Conservation (phyloP, 2,113 vertebrate genomes). For the Mesembrinibis cayennensis region DNA sequence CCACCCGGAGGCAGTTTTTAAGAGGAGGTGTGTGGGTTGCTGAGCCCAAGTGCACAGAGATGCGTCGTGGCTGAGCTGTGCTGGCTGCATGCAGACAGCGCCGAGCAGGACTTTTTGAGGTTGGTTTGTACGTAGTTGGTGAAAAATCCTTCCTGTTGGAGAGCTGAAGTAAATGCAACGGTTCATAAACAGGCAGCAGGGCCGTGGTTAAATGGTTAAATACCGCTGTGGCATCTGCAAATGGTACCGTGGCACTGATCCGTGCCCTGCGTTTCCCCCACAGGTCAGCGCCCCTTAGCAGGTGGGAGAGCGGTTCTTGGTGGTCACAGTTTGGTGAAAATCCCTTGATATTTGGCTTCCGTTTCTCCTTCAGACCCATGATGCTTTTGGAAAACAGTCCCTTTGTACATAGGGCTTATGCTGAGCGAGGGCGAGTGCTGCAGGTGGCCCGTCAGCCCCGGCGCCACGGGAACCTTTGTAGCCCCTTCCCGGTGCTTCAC, state of each 20-base stretch:
- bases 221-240: background rate
- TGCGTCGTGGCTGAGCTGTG: background rate
- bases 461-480: background rate
- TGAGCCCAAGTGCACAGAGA: background rate
- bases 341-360: background rate
- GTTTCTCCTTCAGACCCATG: background rate
- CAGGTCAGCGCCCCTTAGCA: background rate
- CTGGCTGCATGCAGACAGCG: background rate
- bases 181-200: background rate
- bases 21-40: background rate
- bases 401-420: rapidly evolving
- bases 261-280: background rate
- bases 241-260: background rate
- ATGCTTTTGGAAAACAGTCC: background rate
- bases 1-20: background rate
- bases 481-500: background rate
- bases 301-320: background rate
- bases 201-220: background rate
- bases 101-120: background rate
- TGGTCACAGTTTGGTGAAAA: background rate
- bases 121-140: background rate
- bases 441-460: background rate
- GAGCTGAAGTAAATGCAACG: background rate
- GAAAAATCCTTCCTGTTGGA: background rate
- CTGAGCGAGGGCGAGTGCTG: background rate